These are phyloP conservation scores for Watersipora subatra DNA, from an alignment of 1,140 invertebrate genomes.

Conservation along the genomic window DNA sequence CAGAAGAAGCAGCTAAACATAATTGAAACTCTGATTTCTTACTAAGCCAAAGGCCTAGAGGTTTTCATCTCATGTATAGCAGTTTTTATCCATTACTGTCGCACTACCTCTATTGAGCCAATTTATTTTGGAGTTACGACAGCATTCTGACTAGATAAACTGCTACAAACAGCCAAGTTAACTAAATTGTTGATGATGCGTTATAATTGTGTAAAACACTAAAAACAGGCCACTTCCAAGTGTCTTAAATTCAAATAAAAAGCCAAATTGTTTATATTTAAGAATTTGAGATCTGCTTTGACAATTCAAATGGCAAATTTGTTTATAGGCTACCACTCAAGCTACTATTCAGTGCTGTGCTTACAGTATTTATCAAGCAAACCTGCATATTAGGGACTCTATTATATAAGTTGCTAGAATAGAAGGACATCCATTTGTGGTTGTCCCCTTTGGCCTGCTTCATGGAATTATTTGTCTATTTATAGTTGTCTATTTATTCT, in stretches of 20 bases:
- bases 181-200: too few species aligned
- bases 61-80: too few species aligned
- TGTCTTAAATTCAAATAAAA: too few species aligned
- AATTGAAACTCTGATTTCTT: not conserved
- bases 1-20: not conserved
- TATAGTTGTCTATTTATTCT: too few species aligned
- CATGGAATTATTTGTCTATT: too few species aligned
- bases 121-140: not conserved
- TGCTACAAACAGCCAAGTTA: not conserved
- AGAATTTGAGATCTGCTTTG: too few species aligned
- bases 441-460: not conserved
- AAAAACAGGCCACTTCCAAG: too few species aligned
- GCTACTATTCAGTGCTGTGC: not conserved
- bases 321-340: not conserved
- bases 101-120: not conserved
- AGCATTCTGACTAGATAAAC: not conserved
- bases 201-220: too few species aligned
- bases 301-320: too few species aligned
- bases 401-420: not conserved
- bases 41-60: too few species aligned
- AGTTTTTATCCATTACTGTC: too few species aligned
- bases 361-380: not conserved
- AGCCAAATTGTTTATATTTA: too few species aligned
- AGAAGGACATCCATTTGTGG: not conserved
- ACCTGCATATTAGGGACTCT: not conserved